A percentile compares a stretch with the other conserved stretches of the same genome.
phyloP scores from a whole-genome alignment of 2,113 vertebrate genomes.

The Hiodon tergisus region DNA sequence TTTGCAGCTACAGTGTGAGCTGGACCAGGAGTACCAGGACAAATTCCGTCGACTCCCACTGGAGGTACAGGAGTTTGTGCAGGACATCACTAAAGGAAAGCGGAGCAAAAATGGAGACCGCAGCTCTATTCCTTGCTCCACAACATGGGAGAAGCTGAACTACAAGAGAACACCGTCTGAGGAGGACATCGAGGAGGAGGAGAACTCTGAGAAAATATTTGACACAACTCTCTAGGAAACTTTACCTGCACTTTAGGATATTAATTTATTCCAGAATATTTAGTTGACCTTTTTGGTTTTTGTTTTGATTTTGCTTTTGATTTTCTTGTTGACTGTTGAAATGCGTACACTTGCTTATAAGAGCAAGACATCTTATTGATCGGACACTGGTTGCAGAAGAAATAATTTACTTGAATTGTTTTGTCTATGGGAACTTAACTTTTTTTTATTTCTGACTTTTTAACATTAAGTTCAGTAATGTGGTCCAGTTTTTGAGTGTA shows the following conservation, averaged over 20 bases:
- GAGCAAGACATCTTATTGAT: constrained; percentile 52
- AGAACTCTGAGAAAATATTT: constrained; percentile 74
- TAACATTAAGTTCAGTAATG: background rate
- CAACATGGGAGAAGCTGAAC: constrained; percentile 70
- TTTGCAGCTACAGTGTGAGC: constrained; percentile 82
- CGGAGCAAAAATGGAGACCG: constrained; percentile 71
- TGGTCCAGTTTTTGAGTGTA: constrained; percentile 15
- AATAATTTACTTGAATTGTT: constrained; percentile 60
- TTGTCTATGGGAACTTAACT: background rate
- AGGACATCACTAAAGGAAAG: constrained; percentile 88
- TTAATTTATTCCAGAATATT: background rate
- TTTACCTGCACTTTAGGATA: background rate
- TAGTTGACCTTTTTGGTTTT: constrained; percentile 37
- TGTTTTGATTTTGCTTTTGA: constrained; percentile 7
- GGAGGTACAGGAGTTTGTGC: constrained; percentile 96
- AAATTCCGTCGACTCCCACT: constrained; percentile 92
- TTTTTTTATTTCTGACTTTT: background rate
- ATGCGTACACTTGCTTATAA: constrained; percentile 36
- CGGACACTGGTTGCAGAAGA: constrained; percentile 53
- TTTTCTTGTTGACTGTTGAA: constrained; percentile 4
- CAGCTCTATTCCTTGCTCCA: constrained; percentile 53
- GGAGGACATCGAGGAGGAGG: constrained; percentile 75
- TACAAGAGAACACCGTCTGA: constrained; percentile 77
- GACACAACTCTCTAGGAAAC: constrained; percentile 79
- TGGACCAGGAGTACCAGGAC: constrained; percentile 97